Conservation (phyloP, 2,888 invertebrate species). For the Mayetiola destructor region DNA sequence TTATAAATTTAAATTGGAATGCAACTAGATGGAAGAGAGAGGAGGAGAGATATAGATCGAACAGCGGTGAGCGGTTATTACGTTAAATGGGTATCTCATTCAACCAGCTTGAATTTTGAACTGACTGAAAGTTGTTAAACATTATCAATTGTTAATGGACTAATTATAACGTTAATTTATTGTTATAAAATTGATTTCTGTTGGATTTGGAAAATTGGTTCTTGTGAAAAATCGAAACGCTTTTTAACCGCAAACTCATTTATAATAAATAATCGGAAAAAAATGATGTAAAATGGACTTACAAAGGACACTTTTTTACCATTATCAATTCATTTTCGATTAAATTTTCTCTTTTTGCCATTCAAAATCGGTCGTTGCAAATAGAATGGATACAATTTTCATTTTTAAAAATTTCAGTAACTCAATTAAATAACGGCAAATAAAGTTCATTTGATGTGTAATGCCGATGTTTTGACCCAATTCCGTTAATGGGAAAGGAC, state of each 20-base stretch:
- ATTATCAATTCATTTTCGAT: background rate
- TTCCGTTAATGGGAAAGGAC: too few relatives aligned
- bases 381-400: too few relatives aligned
- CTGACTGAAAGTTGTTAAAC: background rate
- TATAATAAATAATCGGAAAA: background rate
- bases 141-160: conserved; percentile 6
- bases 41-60: too few relatives aligned
- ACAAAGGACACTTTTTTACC: background rate
- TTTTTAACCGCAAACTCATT: background rate
- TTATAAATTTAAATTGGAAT: background rate
- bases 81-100: too few relatives aligned
- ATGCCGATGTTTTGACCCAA: too few relatives aligned
- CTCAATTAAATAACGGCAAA: too few relatives aligned
- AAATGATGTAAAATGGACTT: background rate
- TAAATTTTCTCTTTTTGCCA: background rate
- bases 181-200: background rate
- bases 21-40: too few relatives aligned
- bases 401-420: too few relatives aligned
- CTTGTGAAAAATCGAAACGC: background rate
- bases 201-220: background rate
- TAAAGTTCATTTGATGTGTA: too few relatives aligned
- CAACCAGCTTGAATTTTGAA: too few relatives aligned
- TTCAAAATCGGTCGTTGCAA: too few relatives aligned
- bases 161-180: conserved; percentile 7
- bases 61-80: too few relatives aligned